Base-by-base conservation (phyloP, 2,888 invertebrate species). In the Sipha maydis region DNA sequence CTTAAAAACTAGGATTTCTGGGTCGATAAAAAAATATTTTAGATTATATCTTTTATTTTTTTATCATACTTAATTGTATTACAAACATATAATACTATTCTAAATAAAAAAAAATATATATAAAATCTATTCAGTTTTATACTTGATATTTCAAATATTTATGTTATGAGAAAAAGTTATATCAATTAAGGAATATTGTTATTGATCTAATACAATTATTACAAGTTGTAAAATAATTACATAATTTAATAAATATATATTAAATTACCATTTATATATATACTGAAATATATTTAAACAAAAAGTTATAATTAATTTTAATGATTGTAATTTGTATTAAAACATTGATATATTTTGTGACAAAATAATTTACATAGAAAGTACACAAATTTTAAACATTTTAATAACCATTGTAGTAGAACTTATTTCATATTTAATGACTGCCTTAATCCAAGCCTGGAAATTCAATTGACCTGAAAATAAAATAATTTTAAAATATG, bases 351-450 rank as follows among this genome's bases (percentile, higher is more conserved):
- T 28, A 71, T 71, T 69, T 71, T 14, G 28, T 28, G 28, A 28
- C 14, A 71, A 28, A 28, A 31, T 28, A 28, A 31, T 71, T 28
- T 28, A 71, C 9, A 71, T 71, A 2, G 56, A 41, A 56, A 78
- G 8, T 61, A 61, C 25, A 34, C 21, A 56, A 4, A 56, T 21
- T 56, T 25, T 56, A 56, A 31, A 56, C 28, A 56, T 31, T 79
- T 25, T 25, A 61, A 25, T 67, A 67, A 1, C 31, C n/a, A 67
- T 38, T n/a, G 21, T 34, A 61, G n/a, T 67, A 78, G 28, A 69
- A 28, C n/a, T 77, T 54, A 54, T 67, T 56, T 38, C 34, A 67
- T 2, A 19, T 80, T 67, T n/a, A 61, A 79, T 79, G 28, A 82
- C 69, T n/a, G 69, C 41, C 21, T 28, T 38, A 25, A 67, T 67